These are phyloP conservation scores for Toxotes jaculatrix DNA, from an alignment of 2,113 vertebrate species.

Conservation along the genomic window DNA sequence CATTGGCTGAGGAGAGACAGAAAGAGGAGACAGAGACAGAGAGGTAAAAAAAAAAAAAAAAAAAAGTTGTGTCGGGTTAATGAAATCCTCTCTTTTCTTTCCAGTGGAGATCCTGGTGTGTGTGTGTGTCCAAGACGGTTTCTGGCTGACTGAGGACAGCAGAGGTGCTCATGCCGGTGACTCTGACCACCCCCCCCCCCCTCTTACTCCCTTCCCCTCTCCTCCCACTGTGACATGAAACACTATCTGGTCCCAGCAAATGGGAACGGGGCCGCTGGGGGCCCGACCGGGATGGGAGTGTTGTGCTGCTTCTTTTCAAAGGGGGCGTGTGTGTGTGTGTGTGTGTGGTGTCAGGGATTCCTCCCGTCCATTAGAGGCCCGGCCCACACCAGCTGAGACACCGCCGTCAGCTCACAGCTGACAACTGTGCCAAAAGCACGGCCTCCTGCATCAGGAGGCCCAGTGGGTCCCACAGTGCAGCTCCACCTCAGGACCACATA, in stretches of 20 bases:
- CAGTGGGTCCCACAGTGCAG: slow-evolving; percentile 41
- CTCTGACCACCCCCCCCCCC: slow-evolving; percentile 17
- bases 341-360: slow-evolving; percentile 77
- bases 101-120: slow-evolving; percentile 21
- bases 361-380: slow-evolving; percentile 72
- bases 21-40: slow-evolving; percentile 58
- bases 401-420: slow-evolving; percentile 81
- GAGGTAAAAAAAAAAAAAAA: slow-evolving; percentile 37
- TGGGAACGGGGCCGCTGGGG: slow-evolving; percentile 75
- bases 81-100: slow-evolving; percentile 55
- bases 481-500: slow-evolving; percentile 40
- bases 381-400: slow-evolving; percentile 92
- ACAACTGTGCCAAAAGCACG: slow-evolving; percentile 85
- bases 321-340: slow-evolving; percentile 63
- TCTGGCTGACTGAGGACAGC: slow-evolving; percentile 57
- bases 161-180: slow-evolving; percentile 66
- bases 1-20: slow-evolving; percentile 90
- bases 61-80: slow-evolving; percentile 32
- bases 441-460: slow-evolving; percentile 52
- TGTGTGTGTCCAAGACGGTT: slow-evolving; percentile 54
- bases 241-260: slow-evolving; percentile 77
- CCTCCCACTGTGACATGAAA: slow-evolving; percentile 65
- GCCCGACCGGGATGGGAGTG: slow-evolving; percentile 56
- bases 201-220: not conserved
- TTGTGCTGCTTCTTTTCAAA: slow-evolving; percentile 36